Evolutionary conservation across 2,888 invertebrate genomes (phyloP).

Genomic region (Acrobasis repandana): DNA sequence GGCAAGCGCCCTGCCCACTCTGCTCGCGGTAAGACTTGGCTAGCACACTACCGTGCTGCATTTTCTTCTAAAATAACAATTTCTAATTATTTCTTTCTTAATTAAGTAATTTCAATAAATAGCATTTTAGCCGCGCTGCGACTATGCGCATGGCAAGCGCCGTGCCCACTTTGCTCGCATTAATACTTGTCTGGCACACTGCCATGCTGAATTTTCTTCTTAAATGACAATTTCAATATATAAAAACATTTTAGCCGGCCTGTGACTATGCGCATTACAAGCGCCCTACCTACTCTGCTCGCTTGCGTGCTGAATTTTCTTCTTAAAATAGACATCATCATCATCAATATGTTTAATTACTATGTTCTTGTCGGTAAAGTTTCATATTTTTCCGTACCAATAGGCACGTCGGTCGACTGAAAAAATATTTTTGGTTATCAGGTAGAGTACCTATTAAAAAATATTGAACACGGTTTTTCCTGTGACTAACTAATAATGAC

Average conservation of each 20-base stretch:
- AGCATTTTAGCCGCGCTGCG: conserved; percentile 83
- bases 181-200: conserved; percentile 59
- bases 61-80: not conserved
- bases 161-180: conserved; percentile 90
- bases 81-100: too few relatives aligned
- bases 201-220: conserved; percentile 48
- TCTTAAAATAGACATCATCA: not conserved
- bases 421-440: too few relatives aligned
- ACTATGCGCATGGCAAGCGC: conserved; percentile 90
- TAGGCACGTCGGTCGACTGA: too few relatives aligned
- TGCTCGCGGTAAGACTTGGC: conserved; percentile 86
- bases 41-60: conserved; percentile 54
- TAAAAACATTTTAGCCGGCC: conserved; percentile 75
- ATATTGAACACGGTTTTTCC: too few relatives aligned
- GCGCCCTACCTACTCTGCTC: conserved; percentile 88
- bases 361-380: too few relatives aligned
- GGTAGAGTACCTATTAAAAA: too few relatives aligned
- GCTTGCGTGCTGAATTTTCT: conserved; percentile 59
- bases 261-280: conserved; percentile 91
- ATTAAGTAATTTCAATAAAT: too few relatives aligned
- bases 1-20: conserved; percentile 87
- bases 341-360: too few relatives aligned
- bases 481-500: too few relatives aligned
- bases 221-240: not conserved
- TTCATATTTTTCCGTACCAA: too few relatives aligned